Percentiles rank a stretch among this genome's conserved stretches.
phyloP scores from a whole-genome alignment of 2,888 invertebrate species.

The Agrochola lychnidis region DNA sequence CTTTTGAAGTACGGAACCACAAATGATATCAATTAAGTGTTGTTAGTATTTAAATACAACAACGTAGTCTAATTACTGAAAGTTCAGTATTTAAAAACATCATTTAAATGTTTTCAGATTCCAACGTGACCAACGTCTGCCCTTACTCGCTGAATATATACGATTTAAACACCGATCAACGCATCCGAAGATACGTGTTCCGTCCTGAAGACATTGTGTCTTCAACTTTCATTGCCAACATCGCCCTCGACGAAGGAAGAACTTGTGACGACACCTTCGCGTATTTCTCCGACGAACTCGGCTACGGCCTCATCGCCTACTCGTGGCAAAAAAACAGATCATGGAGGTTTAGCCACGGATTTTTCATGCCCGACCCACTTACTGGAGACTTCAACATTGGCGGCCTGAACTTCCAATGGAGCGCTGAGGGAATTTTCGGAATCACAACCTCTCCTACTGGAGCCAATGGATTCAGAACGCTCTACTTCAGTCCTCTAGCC shows the following conservation, averaged over 20 bases:
- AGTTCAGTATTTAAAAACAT: neutral
- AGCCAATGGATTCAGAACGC: slow-evolving; percentile 92
- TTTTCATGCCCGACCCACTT: slow-evolving; percentile 95
- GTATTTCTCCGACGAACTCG: slow-evolving; percentile 95
- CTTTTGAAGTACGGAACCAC: neutral
- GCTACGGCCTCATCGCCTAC: slow-evolving; percentile 95
- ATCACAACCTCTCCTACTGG: slow-evolving; percentile 93
- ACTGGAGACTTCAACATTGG: slow-evolving; percentile 94
- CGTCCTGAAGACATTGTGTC: slow-evolving; percentile 93
- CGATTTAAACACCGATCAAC: slow-evolving; percentile 93
- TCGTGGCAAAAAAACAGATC: slow-evolving; percentile 94
- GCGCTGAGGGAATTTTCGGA: slow-evolving; percentile 95
- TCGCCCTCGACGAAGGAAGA: slow-evolving; percentile 94
- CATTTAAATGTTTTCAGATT: slow-evolving; percentile 76
- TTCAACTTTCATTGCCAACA: slow-evolving; percentile 96
- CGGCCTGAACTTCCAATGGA: slow-evolving; percentile 96
- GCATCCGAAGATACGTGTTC: slow-evolving; percentile 93
- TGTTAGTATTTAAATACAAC: slow-evolving; percentile 7
- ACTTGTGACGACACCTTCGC: slow-evolving; percentile 94
- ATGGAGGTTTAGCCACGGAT: slow-evolving; percentile 95
- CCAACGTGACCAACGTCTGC: slow-evolving; percentile 93
- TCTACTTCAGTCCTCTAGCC: slow-evolving; percentile 95
- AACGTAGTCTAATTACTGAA: slow-evolving; percentile 12
- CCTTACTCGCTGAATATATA: slow-evolving; percentile 95
- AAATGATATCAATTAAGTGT: slow-evolving; percentile 23